phyloP scores from a whole-genome alignment of 2,888 invertebrate genomes.

The Diloba caeruleocephala region DNA sequence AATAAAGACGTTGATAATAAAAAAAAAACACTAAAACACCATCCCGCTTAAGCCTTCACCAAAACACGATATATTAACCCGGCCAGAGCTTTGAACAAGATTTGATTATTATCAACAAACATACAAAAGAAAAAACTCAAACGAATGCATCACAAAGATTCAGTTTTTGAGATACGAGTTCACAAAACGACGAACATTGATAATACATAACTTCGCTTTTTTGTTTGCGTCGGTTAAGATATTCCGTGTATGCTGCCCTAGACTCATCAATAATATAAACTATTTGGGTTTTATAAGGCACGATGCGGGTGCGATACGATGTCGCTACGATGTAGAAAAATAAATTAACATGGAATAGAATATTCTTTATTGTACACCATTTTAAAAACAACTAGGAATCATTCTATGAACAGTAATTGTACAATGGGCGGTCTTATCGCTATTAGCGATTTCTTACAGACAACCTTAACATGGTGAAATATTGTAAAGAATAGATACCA shows the following conservation, averaged over 20 bases:
- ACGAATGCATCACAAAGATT: slow-evolving; percentile 38
- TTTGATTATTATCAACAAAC: slow-evolving; percentile 45
- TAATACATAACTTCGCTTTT: slow-evolving; percentile 43
- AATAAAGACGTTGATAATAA: background rate
- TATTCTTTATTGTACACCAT: too few species aligned
- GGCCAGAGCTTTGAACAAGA: slow-evolving; percentile 27
- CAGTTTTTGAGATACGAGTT: slow-evolving; percentile 52
- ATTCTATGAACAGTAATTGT: too few species aligned
- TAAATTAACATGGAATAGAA: too few species aligned
- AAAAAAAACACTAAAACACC: too few species aligned
- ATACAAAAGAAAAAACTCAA: slow-evolving; percentile 18
- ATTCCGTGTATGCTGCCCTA: slow-evolving; percentile 49
- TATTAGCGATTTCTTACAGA: too few species aligned
- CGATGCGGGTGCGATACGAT: slow-evolving; percentile 52
- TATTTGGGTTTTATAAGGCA: slow-evolving; percentile 17
- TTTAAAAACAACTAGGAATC: too few species aligned
- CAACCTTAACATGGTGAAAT: too few species aligned
- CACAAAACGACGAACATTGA: slow-evolving; percentile 52
- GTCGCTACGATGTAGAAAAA: too few species aligned
- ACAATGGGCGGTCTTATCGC: too few species aligned
- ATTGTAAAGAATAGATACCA: too few species aligned
- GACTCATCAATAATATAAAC: slow-evolving; percentile 53
- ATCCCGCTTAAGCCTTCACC: background rate
- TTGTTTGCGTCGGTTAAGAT: slow-evolving; percentile 37
- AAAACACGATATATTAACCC: slow-evolving; percentile 22